A percentile compares a stretch with the other conserved stretches of the same genome.
phyloP scores from a whole-genome alignment of 2,888 invertebrate species.

The Drosophila barbarae region DNA sequence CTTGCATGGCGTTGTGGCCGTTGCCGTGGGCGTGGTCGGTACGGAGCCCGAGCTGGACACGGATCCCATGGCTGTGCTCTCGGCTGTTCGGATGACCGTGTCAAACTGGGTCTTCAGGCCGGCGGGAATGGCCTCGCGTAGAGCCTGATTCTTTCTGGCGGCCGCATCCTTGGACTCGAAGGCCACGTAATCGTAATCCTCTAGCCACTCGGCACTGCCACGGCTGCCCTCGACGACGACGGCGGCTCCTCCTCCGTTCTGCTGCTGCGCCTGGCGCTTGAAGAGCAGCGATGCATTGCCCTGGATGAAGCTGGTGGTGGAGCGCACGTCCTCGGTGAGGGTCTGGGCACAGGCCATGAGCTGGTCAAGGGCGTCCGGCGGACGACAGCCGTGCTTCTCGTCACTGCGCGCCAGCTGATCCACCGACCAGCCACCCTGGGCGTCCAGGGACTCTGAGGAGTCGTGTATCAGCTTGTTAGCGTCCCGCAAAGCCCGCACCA shows the following conservation, averaged over 20 bases:
- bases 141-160: conserved; percentile 86
- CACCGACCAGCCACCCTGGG: conserved; percentile 89
- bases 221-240: conserved; percentile 31
- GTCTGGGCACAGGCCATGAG: conserved; percentile 92
- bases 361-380: conserved; percentile 92
- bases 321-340: conserved; percentile 92
- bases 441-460: conserved; percentile 87
- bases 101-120: conserved; percentile 88
- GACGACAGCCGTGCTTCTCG: conserved; percentile 78
- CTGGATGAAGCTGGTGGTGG: conserved; percentile 94
- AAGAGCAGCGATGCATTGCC: conserved; percentile 90
- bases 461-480: conserved; percentile 90
- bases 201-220: conserved; percentile 83
- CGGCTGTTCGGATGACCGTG: conserved; percentile 86
- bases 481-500: conserved; percentile 89
- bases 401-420: conserved; percentile 82
- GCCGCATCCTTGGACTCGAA: conserved; percentile 88
- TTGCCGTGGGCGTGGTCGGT: conserved; percentile 49
- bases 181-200: conserved; percentile 95
- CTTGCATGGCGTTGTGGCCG: conserved; percentile 42
- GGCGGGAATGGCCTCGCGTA: conserved; percentile 85
- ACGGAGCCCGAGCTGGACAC: conserved; percentile 24
- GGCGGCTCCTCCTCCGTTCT: conserved; percentile 24
- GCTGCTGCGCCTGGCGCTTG: conserved; percentile 81
- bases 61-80: conserved; percentile 82